These are phyloP conservation scores for Leptinotarsa undecemlineata DNA, from an alignment of 1,140 invertebrate genomes.

Conservation along the genomic window DNA sequence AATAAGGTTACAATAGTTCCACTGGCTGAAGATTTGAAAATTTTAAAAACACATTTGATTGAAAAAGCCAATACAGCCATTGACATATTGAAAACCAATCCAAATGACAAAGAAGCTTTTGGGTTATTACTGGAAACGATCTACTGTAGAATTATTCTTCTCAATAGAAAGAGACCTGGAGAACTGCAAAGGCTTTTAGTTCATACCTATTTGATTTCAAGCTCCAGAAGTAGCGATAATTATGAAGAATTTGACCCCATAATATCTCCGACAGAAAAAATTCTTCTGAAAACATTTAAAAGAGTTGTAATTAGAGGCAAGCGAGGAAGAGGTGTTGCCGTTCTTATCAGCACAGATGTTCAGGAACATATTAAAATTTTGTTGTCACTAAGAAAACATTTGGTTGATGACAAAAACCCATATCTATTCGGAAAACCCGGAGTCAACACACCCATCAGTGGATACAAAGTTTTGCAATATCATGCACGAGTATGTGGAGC, in stretches of 20 bases:
- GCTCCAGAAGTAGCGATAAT: conserved; percentile 22
- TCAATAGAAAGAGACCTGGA: conserved; percentile 24
- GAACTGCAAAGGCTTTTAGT: conserved; percentile 19
- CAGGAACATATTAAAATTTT: neutral
- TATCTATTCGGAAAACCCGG: conserved; percentile 26
- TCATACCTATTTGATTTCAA: conserved; percentile 11
- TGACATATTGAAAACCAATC: conserved; percentile 25
- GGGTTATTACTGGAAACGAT: conserved; percentile 38
- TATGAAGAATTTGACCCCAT: conserved; percentile 31
- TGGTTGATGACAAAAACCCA: conserved; percentile 23
- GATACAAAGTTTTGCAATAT: conserved; percentile 25
- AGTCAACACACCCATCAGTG: conserved; percentile 4
- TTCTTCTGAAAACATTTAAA: conserved; percentile 30
- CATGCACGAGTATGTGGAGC: conserved; percentile 27
- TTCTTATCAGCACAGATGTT: conserved; percentile 26
- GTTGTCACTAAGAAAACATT: conserved; percentile 26
- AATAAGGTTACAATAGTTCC: conserved; percentile 50
- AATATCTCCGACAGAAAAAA: conserved; percentile 31
- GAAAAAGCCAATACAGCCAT: conserved; percentile 29
- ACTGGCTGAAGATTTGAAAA: conserved; percentile 50
- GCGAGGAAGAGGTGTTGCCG: conserved; percentile 30
- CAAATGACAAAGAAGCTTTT: conserved; percentile 32
- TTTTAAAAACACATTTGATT: conserved; percentile 23
- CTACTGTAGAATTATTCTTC: conserved; percentile 38
- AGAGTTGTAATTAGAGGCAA: conserved; percentile 38